These are phyloP conservation scores for Druon quercuslanigerum DNA, from an alignment of 1,140 invertebrate genomes.

Conservation along the genomic window DNA sequence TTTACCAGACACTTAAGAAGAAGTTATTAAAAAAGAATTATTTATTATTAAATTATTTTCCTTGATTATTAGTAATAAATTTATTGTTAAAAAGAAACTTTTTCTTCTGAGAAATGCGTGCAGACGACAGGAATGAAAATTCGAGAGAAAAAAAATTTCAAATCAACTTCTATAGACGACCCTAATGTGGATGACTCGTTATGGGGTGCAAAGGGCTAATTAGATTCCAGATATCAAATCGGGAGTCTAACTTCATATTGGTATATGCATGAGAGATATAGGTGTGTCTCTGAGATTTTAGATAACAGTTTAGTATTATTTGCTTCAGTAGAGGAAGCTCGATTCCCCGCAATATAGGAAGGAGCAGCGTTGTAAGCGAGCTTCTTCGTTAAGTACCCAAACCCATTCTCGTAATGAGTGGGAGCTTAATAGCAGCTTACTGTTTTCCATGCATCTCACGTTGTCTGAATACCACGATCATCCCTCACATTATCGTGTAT, in stretches of 20 bases:
- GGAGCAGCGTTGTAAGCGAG: not conserved
- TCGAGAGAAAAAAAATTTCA: too few relatives aligned
- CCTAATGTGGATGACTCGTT: too few relatives aligned
- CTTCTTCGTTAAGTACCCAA: slow-evolving; percentile 14
- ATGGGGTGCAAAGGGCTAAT: too few relatives aligned
- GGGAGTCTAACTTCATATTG: not conserved
- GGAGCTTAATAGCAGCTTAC: slow-evolving; percentile 25
- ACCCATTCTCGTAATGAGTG: slow-evolving; percentile 23
- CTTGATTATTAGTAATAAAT: too few relatives aligned
- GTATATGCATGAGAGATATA: not conserved
- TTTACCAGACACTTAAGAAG: too few relatives aligned
- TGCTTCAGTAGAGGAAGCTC: not conserved
- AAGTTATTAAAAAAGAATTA: too few relatives aligned
- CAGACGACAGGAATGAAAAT: too few relatives aligned
- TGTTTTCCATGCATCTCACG: slow-evolving; percentile 19
- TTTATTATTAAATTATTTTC: too few relatives aligned
- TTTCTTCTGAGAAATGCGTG: too few relatives aligned
- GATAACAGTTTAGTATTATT: slow-evolving; percentile 13
- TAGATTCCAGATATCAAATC: too few relatives aligned
- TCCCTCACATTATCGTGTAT: slow-evolving; percentile 20
- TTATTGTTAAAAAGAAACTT: too few relatives aligned
- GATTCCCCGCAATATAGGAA: not conserved
- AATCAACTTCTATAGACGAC: too few relatives aligned
- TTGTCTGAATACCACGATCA: slow-evolving; percentile 23
- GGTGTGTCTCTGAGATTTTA: not conserved